Percentiles rank a stretch among this genome's conserved stretches.
phyloP scores from a whole-genome alignment of 2,113 vertebrate genomes.

The Canis aureus region DNA sequence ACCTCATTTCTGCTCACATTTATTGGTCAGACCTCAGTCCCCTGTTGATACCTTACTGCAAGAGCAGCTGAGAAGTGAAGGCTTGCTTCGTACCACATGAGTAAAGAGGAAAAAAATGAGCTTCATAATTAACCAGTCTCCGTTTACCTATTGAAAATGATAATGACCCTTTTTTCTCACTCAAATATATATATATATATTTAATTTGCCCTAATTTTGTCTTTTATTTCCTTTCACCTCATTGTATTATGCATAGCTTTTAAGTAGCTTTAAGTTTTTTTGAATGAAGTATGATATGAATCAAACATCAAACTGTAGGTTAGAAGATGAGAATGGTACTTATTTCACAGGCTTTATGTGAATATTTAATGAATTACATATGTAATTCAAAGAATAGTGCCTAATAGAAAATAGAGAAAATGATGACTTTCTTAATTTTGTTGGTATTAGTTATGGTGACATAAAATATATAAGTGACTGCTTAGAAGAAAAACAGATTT shows the following conservation, averaged over 20 bases:
- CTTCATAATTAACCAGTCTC: background rate
- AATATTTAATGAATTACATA: background rate
- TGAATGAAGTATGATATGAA: background rate
- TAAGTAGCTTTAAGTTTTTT: background rate
- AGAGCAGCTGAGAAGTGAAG: background rate
- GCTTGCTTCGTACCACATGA: background rate
- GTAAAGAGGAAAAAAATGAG: background rate
- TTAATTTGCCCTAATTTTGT: background rate
- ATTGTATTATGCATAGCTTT: background rate
- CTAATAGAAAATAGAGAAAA: background rate
- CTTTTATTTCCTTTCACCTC: background rate
- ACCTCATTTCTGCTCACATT: background rate
- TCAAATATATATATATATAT: background rate
- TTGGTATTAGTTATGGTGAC: background rate
- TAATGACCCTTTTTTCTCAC: background rate
- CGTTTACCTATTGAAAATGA: background rate
- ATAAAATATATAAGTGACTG: background rate
- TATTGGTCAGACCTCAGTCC: background rate
- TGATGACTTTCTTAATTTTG: background rate
- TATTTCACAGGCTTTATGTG: background rate
- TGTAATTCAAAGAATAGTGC: background rate
- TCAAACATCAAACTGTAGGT: background rate
- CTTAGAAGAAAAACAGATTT: background rate
- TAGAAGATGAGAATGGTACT: background rate
- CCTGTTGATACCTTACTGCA: background rate